phyloP scores from a whole-genome alignment of 2,797 vertebrate genomes.

The Psittacula echo region DNA sequence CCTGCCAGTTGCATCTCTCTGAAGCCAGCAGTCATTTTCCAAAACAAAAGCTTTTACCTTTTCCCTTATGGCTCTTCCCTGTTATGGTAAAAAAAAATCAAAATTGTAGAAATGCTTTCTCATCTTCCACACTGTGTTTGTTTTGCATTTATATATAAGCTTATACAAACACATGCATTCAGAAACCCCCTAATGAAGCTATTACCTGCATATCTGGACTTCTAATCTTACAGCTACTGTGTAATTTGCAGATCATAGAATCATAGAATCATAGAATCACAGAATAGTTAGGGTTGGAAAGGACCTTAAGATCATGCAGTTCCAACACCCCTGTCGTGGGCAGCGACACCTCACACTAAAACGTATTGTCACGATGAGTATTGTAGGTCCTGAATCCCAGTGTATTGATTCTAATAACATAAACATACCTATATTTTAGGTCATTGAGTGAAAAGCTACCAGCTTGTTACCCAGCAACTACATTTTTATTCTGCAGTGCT shows the following conservation, averaged over 20 bases:
- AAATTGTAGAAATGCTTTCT: slow-evolving; percentile 8
- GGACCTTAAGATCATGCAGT: neutral
- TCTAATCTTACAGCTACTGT: neutral
- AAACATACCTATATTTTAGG: slow-evolving; percentile 7
- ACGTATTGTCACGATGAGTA: neutral
- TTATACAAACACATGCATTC: neutral
- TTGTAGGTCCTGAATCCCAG: neutral
- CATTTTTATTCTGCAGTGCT: neutral
- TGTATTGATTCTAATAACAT: neutral
- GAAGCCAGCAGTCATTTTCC: slow-evolving; percentile 6
- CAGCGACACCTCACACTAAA: neutral
- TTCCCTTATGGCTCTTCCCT: neutral
- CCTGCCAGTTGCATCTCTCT: neutral
- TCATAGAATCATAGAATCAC: neutral
- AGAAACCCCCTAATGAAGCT: neutral
- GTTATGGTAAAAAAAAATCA: neutral
- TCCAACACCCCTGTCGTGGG: neutral
- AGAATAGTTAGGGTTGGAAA: neutral
- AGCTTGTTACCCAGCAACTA: neutral
- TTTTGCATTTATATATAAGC: neutral
- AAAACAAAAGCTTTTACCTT: slow-evolving; percentile 49
- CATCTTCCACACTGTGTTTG: neutral
- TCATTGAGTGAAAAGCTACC: neutral
- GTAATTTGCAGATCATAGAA: neutral
- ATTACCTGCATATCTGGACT: slow-evolving; percentile 2